Evolutionary conservation across 2,888 invertebrate genomes (phyloP), one percentile per base, ranked within the genome.

Genomic region (Erebia palarica): DNA sequence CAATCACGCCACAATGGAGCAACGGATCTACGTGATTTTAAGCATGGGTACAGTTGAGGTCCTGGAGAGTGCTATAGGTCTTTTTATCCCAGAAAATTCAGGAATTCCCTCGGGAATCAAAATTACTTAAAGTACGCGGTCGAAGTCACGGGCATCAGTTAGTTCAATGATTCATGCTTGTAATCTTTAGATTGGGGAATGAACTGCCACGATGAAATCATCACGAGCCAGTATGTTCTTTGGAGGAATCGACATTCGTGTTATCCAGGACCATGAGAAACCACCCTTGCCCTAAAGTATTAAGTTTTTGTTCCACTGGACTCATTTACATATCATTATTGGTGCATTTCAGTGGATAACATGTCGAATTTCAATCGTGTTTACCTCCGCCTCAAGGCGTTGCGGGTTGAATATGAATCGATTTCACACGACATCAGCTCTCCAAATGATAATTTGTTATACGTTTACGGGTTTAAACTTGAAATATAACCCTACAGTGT

Each of bases 261-360:
- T 8, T 16, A 44, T 44, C 42, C 14, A 49, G 49, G 3, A 8
- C 63, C 14, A 49, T 63, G 63, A 63, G 21, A 63, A 21, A 0
- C 8, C 13, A 47, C 7, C 63, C 14, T 63, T 49, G 27, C 7
- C 14, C 18, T 80, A 83, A 59, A 80, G 11, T 79, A 79, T 82
- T 79, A 81, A 82, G 84, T 87, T 84, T 88, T 88, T 87, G 85
- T 86, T 85, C 82, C 85, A 81, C 83, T 82, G 84, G 87, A 84
- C 85, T 85, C 88, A 89, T 92, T 92, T 90, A 85, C 91, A 91
- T 92, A 84, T 87, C 85, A 90, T 91, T 91, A 92, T 86, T 84
- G 84, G 80, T 85, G 82, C 84, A 82, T 87, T 88, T 90, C 85
- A 86, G 84, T 84, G 84, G 82, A 86, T 89, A 89, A 86, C 86